Base-by-base conservation (phyloP, 2,797 vertebrate species). In the Crenichthys baileyi region DNA sequence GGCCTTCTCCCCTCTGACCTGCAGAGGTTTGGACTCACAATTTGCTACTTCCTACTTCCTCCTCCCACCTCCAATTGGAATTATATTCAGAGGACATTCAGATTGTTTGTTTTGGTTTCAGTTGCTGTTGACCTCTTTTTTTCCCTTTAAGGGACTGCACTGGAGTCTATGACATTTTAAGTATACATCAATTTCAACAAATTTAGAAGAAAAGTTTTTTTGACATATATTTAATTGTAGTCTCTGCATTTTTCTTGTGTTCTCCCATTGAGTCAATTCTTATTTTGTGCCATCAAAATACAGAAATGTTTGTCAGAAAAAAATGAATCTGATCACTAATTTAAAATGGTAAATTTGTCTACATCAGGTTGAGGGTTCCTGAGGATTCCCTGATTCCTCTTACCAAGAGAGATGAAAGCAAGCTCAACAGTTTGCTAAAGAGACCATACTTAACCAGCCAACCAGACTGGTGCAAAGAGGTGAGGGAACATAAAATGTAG, bases 1-100 rank as follows among this genome's bases (percentile, higher is more conserved):
- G 98, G 98, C 91, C 96, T 99, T 89, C 97, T 99, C 91, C 98
- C 98, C 87, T 99, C 98, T 86, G 98, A 99, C 91, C 95, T 99
- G 80, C 73, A 96, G 91, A 98, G 98, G 98, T 99, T 95, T 95
- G 94, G 93, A 93, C 90, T 88, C 84, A 58, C 75, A 86, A 84
- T 91, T 94, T 76, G 77, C 90, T 90, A 91, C 91, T 91, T 93
- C 92, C 93, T 91, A 90, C 83, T 90, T 92, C 92, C 84, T 92
- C 82, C 88, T 92, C 86, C 90, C 90, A 88, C 90, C 92, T 94
- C 87, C 93, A 94, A 92, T 94, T 93, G 89, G 89, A 87, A 92
- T 94, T 90, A 92, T 93, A 93, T 94, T 94, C 91, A 91, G 84
- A 90, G 90, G 92, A 92, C 88, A 84, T 91, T 92, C 90, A 87